A percentile compares a stretch with the other conserved stretches of the same genome.
Conservation (phyloP, 2,888 invertebrate genomes). For the Tanypteryx hageni region DNA sequence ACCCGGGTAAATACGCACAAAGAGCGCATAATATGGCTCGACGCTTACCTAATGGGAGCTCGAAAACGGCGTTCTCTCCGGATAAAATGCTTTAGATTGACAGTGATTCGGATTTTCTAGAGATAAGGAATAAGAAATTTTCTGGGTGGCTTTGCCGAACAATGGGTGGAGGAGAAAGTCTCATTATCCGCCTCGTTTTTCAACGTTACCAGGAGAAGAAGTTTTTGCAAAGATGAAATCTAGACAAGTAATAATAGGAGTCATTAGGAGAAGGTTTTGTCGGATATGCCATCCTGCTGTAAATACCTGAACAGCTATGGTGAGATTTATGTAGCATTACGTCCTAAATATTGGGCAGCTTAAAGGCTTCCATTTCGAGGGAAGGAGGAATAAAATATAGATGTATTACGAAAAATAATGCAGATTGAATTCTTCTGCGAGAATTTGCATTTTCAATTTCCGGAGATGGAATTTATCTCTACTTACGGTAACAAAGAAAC, state of each 20-base stretch:
- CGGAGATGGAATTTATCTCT: neutral
- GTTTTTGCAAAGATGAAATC: constrained; percentile 22
- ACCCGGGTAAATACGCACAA: too few relatives aligned
- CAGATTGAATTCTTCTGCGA: neutral
- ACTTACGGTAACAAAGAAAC: too few relatives aligned
- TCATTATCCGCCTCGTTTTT: neutral
- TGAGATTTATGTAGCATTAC: neutral
- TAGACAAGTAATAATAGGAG: neutral
- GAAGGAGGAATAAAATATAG: too few relatives aligned
- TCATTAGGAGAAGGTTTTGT: neutral
- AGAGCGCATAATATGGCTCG: neutral
- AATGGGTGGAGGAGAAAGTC: constrained; percentile 12
- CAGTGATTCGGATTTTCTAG: neutral
- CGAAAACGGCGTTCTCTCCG: neutral
- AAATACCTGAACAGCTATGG: neutral
- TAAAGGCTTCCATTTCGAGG: too few relatives aligned
- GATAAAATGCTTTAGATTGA: neutral
- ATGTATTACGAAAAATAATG: neutral
- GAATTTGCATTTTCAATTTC: neutral
- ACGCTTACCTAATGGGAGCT: neutral
- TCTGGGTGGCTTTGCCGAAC: constrained; percentile 31
- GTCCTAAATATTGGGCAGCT: too few relatives aligned
- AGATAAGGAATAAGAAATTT: constrained; percentile 28
- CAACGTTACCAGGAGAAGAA: neutral
- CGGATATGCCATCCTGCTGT: neutral